These are phyloP conservation scores for Danionella cerebrum DNA, from an alignment of 2,113 vertebrate species.

Conservation along the genomic window DNA sequence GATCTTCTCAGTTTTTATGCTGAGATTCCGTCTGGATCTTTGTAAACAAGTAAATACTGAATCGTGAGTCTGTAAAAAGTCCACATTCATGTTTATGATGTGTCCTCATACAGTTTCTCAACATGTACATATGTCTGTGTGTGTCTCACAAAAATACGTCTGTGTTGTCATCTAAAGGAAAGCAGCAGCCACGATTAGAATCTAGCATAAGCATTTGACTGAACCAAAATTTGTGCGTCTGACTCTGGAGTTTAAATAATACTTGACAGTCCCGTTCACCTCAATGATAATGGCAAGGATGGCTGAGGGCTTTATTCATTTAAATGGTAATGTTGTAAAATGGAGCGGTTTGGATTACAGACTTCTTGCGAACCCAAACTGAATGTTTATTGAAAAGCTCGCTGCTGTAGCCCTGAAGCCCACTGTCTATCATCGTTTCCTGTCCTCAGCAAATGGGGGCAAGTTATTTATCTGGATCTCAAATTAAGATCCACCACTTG, in stretches of 20 bases:
- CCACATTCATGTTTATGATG: too few species aligned
- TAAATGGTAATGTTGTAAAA: constrained; percentile 16
- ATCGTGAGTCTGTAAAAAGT: too few species aligned
- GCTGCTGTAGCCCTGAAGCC: not conserved
- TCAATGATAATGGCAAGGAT: constrained; percentile 15
- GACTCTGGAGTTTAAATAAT: not conserved
- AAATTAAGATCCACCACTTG: not conserved
- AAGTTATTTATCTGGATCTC: not conserved
- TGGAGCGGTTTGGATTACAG: constrained; percentile 13
- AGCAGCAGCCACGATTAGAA: not conserved
- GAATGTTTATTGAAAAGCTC: constrained; percentile 7
- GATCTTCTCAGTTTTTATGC: too few species aligned
- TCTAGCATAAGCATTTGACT: not conserved
- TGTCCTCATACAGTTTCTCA: too few species aligned
- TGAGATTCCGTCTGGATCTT: too few species aligned
- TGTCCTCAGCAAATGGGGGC: not conserved
- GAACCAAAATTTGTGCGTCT: not conserved
- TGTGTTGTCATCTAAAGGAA: too few species aligned
- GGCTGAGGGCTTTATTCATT: constrained; percentile 20
- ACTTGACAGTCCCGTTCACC: constrained; percentile 1
- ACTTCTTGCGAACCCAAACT: not conserved
- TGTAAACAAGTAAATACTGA: too few species aligned
- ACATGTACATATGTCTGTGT: too few species aligned
- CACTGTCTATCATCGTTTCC: not conserved
- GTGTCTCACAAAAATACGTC: too few species aligned